These are phyloP conservation scores for Antennarius striatus DNA, from an alignment of 2,113 vertebrate genomes.

Conservation along the genomic window DNA sequence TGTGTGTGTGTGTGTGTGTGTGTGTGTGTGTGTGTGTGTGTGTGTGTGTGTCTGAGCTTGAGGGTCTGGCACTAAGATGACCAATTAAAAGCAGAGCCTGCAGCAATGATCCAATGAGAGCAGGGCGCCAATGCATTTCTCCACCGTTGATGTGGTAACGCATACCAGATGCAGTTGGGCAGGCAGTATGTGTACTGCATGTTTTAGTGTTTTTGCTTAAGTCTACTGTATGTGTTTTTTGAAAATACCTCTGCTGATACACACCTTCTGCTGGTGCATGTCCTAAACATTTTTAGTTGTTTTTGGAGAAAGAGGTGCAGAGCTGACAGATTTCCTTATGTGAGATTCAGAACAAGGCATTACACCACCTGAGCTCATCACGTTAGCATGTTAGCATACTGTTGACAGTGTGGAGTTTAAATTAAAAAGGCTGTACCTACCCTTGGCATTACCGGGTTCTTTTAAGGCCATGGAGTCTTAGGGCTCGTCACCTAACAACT, in stretches of 20 bases:
- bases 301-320: conserved; percentile 43
- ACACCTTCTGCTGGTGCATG: conserved; percentile 22
- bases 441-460: too few relatives aligned
- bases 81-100: conserved; percentile 76
- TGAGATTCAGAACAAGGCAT: neutral
- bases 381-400: too few relatives aligned
- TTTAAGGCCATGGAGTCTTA: too few relatives aligned
- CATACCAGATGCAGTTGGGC: conserved; percentile 71
- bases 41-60: conserved; percentile 37
- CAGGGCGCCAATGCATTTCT: conserved; percentile 70
- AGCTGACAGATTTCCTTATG: conserved; percentile 54
- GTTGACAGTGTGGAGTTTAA: too few relatives aligned
- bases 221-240: conserved; percentile 55
- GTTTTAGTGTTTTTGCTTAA: conserved; percentile 16
- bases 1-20: conserved; percentile 16
- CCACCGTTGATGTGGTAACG: conserved; percentile 67
- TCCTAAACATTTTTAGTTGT: conserved; percentile 45
- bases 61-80: conserved; percentile 70
- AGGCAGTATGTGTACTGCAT: conserved; percentile 41
- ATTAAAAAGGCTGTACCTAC: too few relatives aligned
- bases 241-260: conserved; percentile 49
- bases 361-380: too few relatives aligned
- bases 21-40: conserved; percentile 13
- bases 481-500: too few relatives aligned
- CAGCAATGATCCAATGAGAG: conserved; percentile 72